Evolutionary conservation across 2,113 vertebrate species (phyloP).

Genomic region (Megaleporinus macrocephalus): DNA sequence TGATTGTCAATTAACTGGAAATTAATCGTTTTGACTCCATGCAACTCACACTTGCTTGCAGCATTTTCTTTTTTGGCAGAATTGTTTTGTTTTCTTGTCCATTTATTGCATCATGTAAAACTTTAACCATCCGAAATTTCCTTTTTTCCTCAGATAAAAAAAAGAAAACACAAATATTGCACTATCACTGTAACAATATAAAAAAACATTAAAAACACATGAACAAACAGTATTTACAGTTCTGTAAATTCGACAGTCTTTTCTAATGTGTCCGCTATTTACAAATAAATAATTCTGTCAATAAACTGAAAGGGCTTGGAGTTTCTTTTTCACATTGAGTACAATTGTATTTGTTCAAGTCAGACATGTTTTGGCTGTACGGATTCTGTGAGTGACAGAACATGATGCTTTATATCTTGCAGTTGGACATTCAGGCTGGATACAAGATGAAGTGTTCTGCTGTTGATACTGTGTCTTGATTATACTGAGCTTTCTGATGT

Average conservation of each 20-base stretch:
- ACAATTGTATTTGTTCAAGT: not conserved
- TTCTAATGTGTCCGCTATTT: slow-evolving; percentile 53
- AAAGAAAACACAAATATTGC: slow-evolving; percentile 29
- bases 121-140: slow-evolving; percentile 1
- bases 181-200: slow-evolving; percentile 50
- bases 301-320: slow-evolving; percentile 59
- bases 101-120: slow-evolving; percentile 51
- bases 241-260: slow-evolving; percentile 18
- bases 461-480: not conserved
- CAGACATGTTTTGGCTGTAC: not conserved
- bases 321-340: slow-evolving; percentile 43
- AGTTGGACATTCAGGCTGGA: not conserved
- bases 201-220: slow-evolving; percentile 15
- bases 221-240: slow-evolving; percentile 64
- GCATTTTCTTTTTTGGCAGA: not conserved
- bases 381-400: not conserved
- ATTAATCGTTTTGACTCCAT: not conserved
- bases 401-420: not conserved
- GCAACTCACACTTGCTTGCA: not conserved
- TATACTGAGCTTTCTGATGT: not conserved
- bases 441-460: not conserved
- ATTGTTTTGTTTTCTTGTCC: not conserved
- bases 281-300: slow-evolving; percentile 72
- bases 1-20: too few species aligned
- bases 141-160: slow-evolving; percentile 4